A percentile compares a stretch with the other conserved stretches of the same genome.
Conservation (phyloP, 2,113 vertebrate genomes). For the Haemorhous mexicanus region DNA sequence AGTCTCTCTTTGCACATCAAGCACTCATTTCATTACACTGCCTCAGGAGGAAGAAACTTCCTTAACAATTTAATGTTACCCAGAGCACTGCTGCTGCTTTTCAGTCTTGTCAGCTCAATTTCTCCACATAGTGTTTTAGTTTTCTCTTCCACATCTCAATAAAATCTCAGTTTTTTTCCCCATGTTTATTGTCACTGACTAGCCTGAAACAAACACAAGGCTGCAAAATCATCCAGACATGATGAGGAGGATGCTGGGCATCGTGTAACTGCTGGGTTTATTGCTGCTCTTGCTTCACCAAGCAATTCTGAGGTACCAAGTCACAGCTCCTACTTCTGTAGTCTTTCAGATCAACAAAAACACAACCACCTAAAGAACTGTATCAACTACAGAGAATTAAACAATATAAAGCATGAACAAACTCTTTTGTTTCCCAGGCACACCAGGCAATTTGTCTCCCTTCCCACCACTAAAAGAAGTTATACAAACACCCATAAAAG, state of each 20-base stretch:
- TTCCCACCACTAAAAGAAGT: not conserved
- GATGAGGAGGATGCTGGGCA: not conserved
- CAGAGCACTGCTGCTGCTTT: not conserved
- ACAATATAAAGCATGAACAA: not conserved
- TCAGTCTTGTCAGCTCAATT: slow-evolving; percentile 4
- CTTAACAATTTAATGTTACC: not conserved
- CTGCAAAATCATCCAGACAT: not conserved
- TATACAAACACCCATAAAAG: not conserved
- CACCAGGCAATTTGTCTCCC: not conserved
- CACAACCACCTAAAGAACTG: not conserved
- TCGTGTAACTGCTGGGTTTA: not conserved
- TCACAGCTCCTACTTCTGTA: not conserved
- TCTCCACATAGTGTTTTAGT: not conserved
- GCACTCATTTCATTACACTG: not conserved
- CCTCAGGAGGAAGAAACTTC: not conserved
- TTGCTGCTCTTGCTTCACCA: not conserved
- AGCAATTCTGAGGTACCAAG: not conserved
- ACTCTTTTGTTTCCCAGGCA: not conserved
- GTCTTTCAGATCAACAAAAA: not conserved
- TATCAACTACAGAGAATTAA: not conserved
- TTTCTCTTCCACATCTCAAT: slow-evolving; percentile 3
- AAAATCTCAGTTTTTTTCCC: not conserved
- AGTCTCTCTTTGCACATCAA: not conserved
- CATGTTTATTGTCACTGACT: not conserved
- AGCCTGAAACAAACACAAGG: not conserved